Evolutionary conservation across 2,888 invertebrate genomes (phyloP).

Genomic region (Melanchra persicariae): DNA sequence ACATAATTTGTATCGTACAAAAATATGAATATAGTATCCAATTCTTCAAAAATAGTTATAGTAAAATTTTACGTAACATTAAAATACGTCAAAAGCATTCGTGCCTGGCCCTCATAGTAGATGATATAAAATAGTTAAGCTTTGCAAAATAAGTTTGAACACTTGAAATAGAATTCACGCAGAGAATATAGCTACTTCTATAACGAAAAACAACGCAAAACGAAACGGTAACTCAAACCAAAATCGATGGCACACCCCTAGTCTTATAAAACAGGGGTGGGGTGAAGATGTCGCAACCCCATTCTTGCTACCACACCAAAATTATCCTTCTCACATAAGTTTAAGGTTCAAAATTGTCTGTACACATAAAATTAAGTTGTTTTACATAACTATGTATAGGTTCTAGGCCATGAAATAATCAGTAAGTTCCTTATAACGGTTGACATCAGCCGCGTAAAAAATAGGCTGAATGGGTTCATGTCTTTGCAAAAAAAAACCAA

Average conservation of each 20-base stretch:
- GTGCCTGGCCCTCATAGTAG: too few species aligned
- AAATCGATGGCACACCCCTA: conserved; percentile 62
- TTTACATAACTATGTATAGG: conserved; percentile 80
- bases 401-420: conserved; percentile 84
- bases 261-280: conserved; percentile 68
- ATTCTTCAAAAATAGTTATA: too few species aligned
- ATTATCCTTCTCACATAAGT: conserved; percentile 18
- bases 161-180: neutral
- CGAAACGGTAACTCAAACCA: conserved; percentile 5
- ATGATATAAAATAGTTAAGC: neutral
- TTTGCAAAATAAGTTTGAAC: too few species aligned
- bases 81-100: too few species aligned
- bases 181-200: neutral
- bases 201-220: neutral
- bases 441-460: conserved; percentile 49
- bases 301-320: conserved; percentile 53
- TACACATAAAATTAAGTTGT: conserved; percentile 73
- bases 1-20: too few species aligned
- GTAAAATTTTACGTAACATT: too few species aligned
- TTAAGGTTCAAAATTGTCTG: conserved; percentile 62
- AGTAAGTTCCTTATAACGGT: conserved; percentile 77
- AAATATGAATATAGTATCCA: too few species aligned
- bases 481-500: conserved; percentile 39
- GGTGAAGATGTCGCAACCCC: conserved; percentile 73
- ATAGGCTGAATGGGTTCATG: conserved; percentile 35